phyloP scores from a whole-genome alignment of 2,113 vertebrate species.

The Alexandromys fortis region DNA sequence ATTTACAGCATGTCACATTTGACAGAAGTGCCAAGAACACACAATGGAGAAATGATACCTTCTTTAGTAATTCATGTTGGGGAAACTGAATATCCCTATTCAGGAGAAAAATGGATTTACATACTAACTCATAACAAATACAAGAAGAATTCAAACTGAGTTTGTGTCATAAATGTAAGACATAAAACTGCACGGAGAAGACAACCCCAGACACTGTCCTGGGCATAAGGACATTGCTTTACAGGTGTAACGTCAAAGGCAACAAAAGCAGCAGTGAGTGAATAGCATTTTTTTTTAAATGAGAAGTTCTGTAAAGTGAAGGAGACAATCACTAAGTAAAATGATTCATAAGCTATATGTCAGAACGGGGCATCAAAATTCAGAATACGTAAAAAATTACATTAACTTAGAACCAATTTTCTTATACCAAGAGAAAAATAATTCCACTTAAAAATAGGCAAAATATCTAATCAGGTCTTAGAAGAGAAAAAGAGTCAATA shows the following conservation, averaged over 20 bases:
- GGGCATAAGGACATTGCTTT: background rate
- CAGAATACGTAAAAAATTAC: background rate
- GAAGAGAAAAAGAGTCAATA: background rate
- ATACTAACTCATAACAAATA: background rate
- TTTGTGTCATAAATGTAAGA: background rate
- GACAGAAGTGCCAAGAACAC: background rate
- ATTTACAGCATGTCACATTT: background rate
- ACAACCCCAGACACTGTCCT: background rate
- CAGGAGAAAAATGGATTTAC: background rate
- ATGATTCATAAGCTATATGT: background rate
- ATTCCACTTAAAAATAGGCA: background rate
- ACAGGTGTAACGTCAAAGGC: background rate
- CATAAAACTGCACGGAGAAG: background rate
- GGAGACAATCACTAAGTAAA: background rate
- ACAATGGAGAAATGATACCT: background rate
- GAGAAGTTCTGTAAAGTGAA: background rate
- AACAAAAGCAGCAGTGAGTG: background rate
- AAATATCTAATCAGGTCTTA: background rate
- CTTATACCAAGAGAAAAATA: background rate
- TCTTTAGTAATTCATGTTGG: background rate
- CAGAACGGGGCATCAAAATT: too few relatives aligned
- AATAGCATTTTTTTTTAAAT: background rate
- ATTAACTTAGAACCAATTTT: too few relatives aligned
- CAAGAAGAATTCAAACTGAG: background rate
- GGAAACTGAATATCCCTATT: background rate